Percentiles rank a stretch among this genome's conserved stretches.
Conservation (phyloP, 92 coral and sea anemone genomes). For the Actinernus sp. region DNA sequence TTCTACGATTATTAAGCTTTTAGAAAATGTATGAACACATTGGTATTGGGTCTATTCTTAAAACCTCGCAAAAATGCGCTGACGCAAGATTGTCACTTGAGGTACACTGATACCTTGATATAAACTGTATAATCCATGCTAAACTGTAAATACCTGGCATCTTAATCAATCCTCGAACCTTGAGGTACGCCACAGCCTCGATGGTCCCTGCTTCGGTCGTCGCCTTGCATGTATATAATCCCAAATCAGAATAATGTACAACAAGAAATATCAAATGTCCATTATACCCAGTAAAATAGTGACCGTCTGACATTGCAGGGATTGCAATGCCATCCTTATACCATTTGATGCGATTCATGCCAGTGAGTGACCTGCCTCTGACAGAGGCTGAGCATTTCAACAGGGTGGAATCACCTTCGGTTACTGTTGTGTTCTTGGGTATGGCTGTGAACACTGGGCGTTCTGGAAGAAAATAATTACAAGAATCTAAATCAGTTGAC, state of each 20-base stretch:
- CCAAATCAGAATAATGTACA: slow-evolving; percentile 58
- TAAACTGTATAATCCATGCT: too few relatives aligned
- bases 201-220: slow-evolving; percentile 70
- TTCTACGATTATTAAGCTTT: too few relatives aligned
- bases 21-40: too few relatives aligned
- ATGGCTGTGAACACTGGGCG: slow-evolving; percentile 66
- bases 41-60: too few relatives aligned
- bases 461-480: slow-evolving; percentile 42
- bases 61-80: too few relatives aligned
- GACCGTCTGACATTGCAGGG: slow-evolving; percentile 7
- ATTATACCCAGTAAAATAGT: not conserved
- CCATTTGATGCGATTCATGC: slow-evolving; percentile 66
- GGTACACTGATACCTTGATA: too few relatives aligned
- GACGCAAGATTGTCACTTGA: too few relatives aligned
- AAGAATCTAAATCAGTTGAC: too few relatives aligned
- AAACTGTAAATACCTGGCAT: slow-evolving; percentile 56
- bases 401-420: slow-evolving; percentile 41
- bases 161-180: slow-evolving; percentile 41
- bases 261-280: slow-evolving; percentile 48
- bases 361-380: slow-evolving; percentile 9
- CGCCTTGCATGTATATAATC: slow-evolving; percentile 83
- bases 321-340: slow-evolving; percentile 68
- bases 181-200: slow-evolving; percentile 65
- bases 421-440: slow-evolving; percentile 75
- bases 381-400: slow-evolving; percentile 68